Evolutionary conservation across 1,140 invertebrate genomes (phyloP).

Genomic region (Panagrolaimus sp.): DNA sequence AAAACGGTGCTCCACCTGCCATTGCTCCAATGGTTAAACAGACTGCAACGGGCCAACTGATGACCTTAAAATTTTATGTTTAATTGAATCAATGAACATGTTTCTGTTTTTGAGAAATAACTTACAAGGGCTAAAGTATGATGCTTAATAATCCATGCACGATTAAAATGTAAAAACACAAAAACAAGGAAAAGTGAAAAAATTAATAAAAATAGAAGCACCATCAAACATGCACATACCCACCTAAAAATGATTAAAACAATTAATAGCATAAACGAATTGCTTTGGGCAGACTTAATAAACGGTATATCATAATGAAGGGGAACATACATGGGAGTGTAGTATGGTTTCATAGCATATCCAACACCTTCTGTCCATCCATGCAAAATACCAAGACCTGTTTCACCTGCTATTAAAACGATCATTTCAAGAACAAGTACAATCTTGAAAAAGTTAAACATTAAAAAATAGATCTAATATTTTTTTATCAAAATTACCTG

Average conservation of each 20-base stretch:
- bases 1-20: conserved; percentile 28
- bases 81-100: background rate
- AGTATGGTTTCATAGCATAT: conserved; percentile 28
- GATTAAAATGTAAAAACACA: conserved; percentile 37
- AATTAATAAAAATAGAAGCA: conserved; percentile 38
- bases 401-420: conserved; percentile 39
- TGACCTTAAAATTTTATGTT: conserved; percentile 27
- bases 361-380: conserved; percentile 42
- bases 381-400: conserved; percentile 39
- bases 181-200: conserved; percentile 41
- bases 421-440: conserved; percentile 35
- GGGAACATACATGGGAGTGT: conserved; percentile 32
- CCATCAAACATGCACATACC: conserved; percentile 38
- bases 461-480: background rate
- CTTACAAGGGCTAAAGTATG: conserved; percentile 38
- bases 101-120: background rate
- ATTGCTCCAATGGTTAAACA: conserved; percentile 37
- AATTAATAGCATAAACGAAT: conserved; percentile 9
- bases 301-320: conserved; percentile 33
- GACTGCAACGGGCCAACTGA: conserved; percentile 35
- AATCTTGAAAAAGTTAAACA: conserved; percentile 20
- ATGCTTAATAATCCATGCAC: conserved; percentile 34
- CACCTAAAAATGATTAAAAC: conserved; percentile 25
- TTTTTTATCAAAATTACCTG: conserved; percentile 24
- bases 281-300: background rate